Conservation (phyloP, 2,888 invertebrate species). For the Abrostola triplasia region DNA sequence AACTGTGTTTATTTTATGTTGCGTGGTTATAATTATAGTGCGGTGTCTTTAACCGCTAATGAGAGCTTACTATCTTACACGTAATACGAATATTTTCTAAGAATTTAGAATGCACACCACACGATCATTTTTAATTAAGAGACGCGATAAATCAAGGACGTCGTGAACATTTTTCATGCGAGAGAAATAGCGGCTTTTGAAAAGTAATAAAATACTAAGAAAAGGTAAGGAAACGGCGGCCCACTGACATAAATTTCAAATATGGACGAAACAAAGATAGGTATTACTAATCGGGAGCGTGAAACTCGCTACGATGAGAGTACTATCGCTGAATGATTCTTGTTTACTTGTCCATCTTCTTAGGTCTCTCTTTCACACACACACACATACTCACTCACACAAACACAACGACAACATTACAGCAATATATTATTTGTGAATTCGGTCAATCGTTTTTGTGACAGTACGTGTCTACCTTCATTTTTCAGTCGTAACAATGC, state of each 20-base stretch:
- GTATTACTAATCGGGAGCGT: slow-evolving; percentile 63
- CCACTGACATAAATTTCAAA: slow-evolving; percentile 64
- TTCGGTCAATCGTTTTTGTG: slow-evolving; percentile 33
- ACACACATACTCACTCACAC: not conserved
- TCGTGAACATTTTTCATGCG: slow-evolving; percentile 59
- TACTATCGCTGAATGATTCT: slow-evolving; percentile 15
- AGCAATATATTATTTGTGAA: slow-evolving; percentile 25
- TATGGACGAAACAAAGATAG: slow-evolving; percentile 68
- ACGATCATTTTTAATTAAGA: slow-evolving; percentile 57
- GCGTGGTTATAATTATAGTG: slow-evolving; percentile 77
- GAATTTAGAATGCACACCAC: slow-evolving; percentile 50
- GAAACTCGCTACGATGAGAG: slow-evolving; percentile 44
- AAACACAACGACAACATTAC: slow-evolving; percentile 16
- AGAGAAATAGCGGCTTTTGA: slow-evolving; percentile 52
- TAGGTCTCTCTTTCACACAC: slow-evolving; percentile 3
- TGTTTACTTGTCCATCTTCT: slow-evolving; percentile 32
- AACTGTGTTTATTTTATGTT: slow-evolving; percentile 77
- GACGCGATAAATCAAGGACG: slow-evolving; percentile 75
- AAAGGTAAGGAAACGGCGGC: slow-evolving; percentile 53
- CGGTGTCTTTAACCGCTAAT: slow-evolving; percentile 86
- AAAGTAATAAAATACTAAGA: slow-evolving; percentile 54
- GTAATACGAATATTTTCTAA: slow-evolving; percentile 59
- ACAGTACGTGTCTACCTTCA: slow-evolving; percentile 30
- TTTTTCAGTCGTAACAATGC: slow-evolving; percentile 49
- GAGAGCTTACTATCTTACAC: slow-evolving; percentile 72